Evolutionary conservation across 1,140 invertebrate genomes (phyloP), one percentile per base, ranked within the genome.

Genomic region (Reticulitermes speratus): DNA sequence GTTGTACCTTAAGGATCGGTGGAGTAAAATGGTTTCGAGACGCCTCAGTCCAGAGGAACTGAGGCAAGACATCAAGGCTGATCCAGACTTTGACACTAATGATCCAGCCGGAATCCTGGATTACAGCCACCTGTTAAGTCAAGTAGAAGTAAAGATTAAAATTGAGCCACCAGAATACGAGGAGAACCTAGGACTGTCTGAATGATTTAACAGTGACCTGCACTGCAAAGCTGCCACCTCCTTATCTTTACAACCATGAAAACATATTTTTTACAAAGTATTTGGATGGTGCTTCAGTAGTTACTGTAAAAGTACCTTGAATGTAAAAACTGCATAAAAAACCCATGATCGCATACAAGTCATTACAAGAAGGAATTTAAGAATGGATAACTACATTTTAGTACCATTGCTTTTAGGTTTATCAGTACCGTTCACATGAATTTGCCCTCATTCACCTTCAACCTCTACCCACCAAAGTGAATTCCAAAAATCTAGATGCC

Each of bases 141-240:
- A 89, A 86, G 89, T 90, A 2, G 89, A 90, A 87, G 89, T 90
- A 14, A 89, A 88, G 87, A 90, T 90, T 25, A 89, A 89, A 87
- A 90, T 88, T 45, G 89, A 89, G 86, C 88, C 88, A 21, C 55
- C 32, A 32, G 87, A 87, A 81, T 48, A 75, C 44, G 82, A 75
- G n/a, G 25, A 75, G 14, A 75, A 75, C 14, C n/a, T 75, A 11
- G 52, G 52, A 21, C 52, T 55, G 52, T 21, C 52, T 55, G 65
- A 25, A 75, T 75, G 14, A 75, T 12, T 75, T 30, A 11, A 75
- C 65, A 55, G 52, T 21, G 19, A 16, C 19, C 3, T 19, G 19
- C 52, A 55, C 52, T 55, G 19, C 52, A 55, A 25, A 7, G 65
- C 9, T 75, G 65, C 65, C 65, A 75, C 0, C 65, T 75, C 65